These are phyloP conservation scores for Ramphastos sulfuratus DNA, from an alignment of 2,113 vertebrate species.

Conservation along the genomic window DNA sequence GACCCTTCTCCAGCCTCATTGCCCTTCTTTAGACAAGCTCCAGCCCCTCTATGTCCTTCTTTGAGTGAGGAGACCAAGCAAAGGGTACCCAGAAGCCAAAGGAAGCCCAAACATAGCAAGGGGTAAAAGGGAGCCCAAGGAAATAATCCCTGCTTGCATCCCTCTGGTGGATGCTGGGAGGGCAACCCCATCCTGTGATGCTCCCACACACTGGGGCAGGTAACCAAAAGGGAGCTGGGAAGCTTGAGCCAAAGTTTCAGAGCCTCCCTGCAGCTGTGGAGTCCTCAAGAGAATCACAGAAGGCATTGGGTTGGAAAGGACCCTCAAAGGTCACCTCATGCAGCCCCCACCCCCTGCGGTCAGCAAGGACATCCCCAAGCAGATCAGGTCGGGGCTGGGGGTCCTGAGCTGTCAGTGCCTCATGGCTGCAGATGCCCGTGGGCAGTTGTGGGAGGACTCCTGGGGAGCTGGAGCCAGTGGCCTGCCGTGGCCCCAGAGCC, in stretches of 20 bases:
- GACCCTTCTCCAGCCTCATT: no score
- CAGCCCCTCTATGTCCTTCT: no score
- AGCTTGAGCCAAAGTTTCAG: background rate
- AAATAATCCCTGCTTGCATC: background rate
- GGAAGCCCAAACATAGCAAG: no score
- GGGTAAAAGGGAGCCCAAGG: background rate
- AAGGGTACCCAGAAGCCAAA: no score
- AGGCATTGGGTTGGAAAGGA: no score
- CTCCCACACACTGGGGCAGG: background rate
- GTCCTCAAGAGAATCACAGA: no score
- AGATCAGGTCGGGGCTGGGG: rapidly evolving
- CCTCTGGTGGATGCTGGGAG: background rate
- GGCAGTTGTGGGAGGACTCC: background rate
- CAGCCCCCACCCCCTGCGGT: no score
- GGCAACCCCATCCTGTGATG: background rate
- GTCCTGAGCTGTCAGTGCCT: background rate
- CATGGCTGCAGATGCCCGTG: background rate
- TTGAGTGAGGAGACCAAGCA: no score
- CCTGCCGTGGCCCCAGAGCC: no score
- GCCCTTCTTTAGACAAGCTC: no score
- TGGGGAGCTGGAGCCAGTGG: background rate
- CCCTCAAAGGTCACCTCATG: no score
- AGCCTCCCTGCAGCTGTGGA: background rate
- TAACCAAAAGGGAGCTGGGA: rapidly evolving
- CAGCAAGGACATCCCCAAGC: no score